A percentile compares a stretch with the other conserved stretches of the same genome.
Conservation (phyloP, 2,888 invertebrate species). For the Pseudoips prasinana region DNA sequence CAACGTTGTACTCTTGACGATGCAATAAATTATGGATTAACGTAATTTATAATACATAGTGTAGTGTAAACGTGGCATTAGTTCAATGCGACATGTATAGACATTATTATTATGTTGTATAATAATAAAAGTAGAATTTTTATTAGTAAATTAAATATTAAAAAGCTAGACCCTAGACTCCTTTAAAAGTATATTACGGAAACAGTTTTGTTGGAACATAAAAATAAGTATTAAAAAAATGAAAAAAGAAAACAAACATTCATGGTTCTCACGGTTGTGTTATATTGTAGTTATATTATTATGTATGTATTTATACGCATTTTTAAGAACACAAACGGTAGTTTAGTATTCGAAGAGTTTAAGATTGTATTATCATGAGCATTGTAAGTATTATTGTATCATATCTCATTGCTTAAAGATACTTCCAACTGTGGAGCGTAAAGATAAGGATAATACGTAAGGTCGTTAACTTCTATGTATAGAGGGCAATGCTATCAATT, state of each 20-base stretch:
- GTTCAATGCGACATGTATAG: too few relatives aligned
- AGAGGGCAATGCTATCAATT: too few relatives aligned
- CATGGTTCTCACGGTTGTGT: slow-evolving; percentile 51
- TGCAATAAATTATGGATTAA: slow-evolving; percentile 31
- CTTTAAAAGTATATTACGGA: background rate
- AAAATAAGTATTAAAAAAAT: slow-evolving; percentile 14
- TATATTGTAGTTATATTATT: slow-evolving; percentile 30
- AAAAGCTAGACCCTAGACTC: slow-evolving; percentile 2
- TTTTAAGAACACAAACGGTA: slow-evolving; percentile 12
- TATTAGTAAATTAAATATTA: slow-evolving; percentile 6
- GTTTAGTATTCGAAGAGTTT: slow-evolving; percentile 10
- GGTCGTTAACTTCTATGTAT: too few relatives aligned
- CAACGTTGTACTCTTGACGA: slow-evolving; percentile 2
- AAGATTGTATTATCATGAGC: too few relatives aligned
- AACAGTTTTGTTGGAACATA: background rate
- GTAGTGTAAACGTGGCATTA: too few relatives aligned
- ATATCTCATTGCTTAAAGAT: too few relatives aligned
- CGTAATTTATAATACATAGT: background rate
- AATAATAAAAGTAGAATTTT: slow-evolving; percentile 8
- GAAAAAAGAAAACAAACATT: slow-evolving; percentile 30
- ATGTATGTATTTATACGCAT: slow-evolving; percentile 4
- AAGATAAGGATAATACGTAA: too few relatives aligned
- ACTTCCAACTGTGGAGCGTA: too few relatives aligned
- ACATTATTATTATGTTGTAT: too few relatives aligned
- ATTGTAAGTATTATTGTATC: too few relatives aligned